Conservation (phyloP, 1,140 invertebrate genomes). For the Lasioglossum baleicum region DNA sequence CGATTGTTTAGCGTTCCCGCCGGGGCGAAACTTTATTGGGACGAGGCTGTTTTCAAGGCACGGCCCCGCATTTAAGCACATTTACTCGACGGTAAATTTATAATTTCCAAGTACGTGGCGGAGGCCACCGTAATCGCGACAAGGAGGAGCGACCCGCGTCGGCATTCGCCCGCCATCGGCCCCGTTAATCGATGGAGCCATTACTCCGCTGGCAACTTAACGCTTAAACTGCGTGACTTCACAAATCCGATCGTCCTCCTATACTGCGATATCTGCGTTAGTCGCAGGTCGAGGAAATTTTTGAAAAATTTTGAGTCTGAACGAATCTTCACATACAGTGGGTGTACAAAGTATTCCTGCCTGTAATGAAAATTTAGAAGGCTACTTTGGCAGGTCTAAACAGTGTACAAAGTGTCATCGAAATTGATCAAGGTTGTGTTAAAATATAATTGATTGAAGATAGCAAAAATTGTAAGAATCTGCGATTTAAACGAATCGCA, state of each 20-base stretch:
- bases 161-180: neutral
- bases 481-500: too few species aligned
- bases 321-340: too few species aligned
- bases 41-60: conserved; percentile 14
- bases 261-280: neutral
- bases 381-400: too few species aligned
- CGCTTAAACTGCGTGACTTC: conserved; percentile 1
- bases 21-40: conserved; percentile 6
- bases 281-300: neutral
- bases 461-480: too few species aligned
- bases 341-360: too few species aligned
- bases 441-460: too few species aligned
- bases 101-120: conserved; percentile 35
- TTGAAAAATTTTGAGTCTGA: too few species aligned
- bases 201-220: conserved; percentile 9
- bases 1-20: conserved; percentile 48
- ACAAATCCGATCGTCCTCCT: neutral
- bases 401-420: too few species aligned
- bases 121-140: neutral
- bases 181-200: conserved; percentile 11
- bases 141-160: too few species aligned
- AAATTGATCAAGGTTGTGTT: too few species aligned
- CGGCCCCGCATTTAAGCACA: neutral
- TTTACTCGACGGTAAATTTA: conserved; percentile 29
- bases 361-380: too few species aligned